These are phyloP conservation scores for Diachasma alloeum DNA, from an alignment of 1,140 invertebrate species.

Conservation along the genomic window DNA sequence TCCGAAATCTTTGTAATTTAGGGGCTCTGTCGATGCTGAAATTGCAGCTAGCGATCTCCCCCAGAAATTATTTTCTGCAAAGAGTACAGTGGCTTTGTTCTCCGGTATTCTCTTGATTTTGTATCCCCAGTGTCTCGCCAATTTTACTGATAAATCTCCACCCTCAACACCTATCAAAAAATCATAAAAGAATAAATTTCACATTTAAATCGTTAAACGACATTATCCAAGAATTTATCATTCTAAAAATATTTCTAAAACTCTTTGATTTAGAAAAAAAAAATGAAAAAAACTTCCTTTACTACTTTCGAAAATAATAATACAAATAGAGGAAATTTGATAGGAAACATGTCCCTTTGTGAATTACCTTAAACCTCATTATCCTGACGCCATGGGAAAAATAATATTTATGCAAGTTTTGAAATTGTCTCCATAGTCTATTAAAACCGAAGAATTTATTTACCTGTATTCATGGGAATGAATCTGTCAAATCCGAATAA, in stretches of 20 bases:
- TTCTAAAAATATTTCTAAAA: too few species aligned
- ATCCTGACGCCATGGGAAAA: too few species aligned
- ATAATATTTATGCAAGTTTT: too few species aligned
- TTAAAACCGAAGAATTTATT: too few species aligned
- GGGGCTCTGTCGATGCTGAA: slow-evolving; percentile 79
- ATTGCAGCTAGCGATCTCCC: slow-evolving; percentile 83
- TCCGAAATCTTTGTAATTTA: slow-evolving; percentile 75
- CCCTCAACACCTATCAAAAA: slow-evolving; percentile 75
- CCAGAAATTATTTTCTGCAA: slow-evolving; percentile 85
- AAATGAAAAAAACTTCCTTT: too few species aligned
- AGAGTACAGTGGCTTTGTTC: slow-evolving; percentile 78
- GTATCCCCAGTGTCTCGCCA: slow-evolving; percentile 83
- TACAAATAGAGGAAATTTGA: too few species aligned
- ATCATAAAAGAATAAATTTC: background rate
- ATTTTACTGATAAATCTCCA: slow-evolving; percentile 80
- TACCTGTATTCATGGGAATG: slow-evolving; percentile 84
- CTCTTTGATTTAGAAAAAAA: too few species aligned
- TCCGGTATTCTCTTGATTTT: slow-evolving; percentile 76
- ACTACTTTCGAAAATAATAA: too few species aligned
- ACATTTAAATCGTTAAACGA: slow-evolving; percentile 2
- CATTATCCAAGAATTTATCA: background rate
- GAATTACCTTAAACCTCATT: too few species aligned
- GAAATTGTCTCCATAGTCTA: too few species aligned
- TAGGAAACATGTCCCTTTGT: too few species aligned
- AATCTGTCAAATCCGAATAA: slow-evolving; percentile 81